Evolutionary conservation across 2,888 invertebrate genomes (phyloP), one percentile per base, ranked within the genome.

Genomic region (Schizotus pectinicornis): DNA sequence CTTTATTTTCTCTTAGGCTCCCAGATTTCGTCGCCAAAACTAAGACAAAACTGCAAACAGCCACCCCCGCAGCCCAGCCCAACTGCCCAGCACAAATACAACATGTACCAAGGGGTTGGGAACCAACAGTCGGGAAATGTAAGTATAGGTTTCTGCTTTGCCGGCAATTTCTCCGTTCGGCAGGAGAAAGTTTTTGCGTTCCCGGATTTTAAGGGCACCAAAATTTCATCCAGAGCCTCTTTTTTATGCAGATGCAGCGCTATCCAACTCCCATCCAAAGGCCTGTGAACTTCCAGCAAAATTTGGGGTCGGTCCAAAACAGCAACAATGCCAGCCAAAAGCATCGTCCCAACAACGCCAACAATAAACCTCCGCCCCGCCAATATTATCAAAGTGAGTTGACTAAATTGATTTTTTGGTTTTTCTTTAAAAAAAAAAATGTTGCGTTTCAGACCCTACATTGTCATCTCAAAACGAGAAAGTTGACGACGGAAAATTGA

Each of bases 1-100:
- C 22, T 22, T 39, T 39, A n/a, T 39, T 43, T 30, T n/a, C 56
- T 72, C 73, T 36, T 60, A 83, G 84, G 81, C 35, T 77, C 83
- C 31, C 84, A 84, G 76, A 84, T 84, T 68, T 82, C 84, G 47
- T 84, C 85, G n/a, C 84, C 84, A 45, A 85, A 85, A 73, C 83
- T 83, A 35, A 79, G 83, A 50, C 78, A 77, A 69, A 81, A 81
- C 58, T 79, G 77, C 63, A 84, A 83, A 64, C 84, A 83, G 64
- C 83, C 82, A 48, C 83, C 82, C 58, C 82, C 82, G 9, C 84
- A 84, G 63, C 83, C 83, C 57, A 84, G 83, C 68, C 83, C 83
- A 5, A 83, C 83, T 3, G 72, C 77, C 7, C 84, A 83, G 68
- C 82, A 83, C 67, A 83, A 83, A 67, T 84, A 84, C 68, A 83